Base-by-base conservation (phyloP, 2,888 invertebrate genomes). In the Tachina lurida region DNA sequence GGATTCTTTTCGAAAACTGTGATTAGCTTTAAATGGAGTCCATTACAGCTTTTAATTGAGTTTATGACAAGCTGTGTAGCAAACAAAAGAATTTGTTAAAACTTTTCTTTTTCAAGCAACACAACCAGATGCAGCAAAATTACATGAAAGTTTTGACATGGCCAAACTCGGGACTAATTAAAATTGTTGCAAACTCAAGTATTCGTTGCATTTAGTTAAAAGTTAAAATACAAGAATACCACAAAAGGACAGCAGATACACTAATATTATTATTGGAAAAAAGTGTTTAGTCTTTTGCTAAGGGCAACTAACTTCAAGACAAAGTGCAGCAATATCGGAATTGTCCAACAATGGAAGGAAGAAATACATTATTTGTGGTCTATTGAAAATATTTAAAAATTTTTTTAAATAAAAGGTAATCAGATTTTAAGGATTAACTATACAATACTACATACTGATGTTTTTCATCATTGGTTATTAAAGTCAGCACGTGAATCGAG, bases 11-110 rank as follows among this genome's bases (percentile, higher is more conserved):
- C 17, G n/a, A 67, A 78, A 65, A 75, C 65, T 76, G 79, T 79
- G 82, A 86, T 86, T 86, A 86, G 85, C 82, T 56, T 67, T 62
- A 73, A 82, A 85, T 85, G 77, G 76, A 83, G 79, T 86, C 82
- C 79, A 79, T 79, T 79, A 79, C 60, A 71, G 82, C 82, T 86
- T 82, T 82, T 79, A 86, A 86, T 86, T 86, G 79, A 75, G 75
- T 86, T 86, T 83, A 82, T 86, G 82, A 75, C 82, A 83, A 79
- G 49, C 63, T 68, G 68, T 74, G 31, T 60, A 58, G 39, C 43
- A 56, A 17, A 45, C 15, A 49, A 45, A 45, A 47, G 19, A 65
- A 54, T 13, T 41, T 58, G 58, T 12, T 10, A 45, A 54, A 75
- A 68, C 68, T 68, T 62, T 54, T n/a, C 31, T 31, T 63, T 43